Conservation (phyloP, 1,140 invertebrate species). For the Dufourea novaeangliae region DNA sequence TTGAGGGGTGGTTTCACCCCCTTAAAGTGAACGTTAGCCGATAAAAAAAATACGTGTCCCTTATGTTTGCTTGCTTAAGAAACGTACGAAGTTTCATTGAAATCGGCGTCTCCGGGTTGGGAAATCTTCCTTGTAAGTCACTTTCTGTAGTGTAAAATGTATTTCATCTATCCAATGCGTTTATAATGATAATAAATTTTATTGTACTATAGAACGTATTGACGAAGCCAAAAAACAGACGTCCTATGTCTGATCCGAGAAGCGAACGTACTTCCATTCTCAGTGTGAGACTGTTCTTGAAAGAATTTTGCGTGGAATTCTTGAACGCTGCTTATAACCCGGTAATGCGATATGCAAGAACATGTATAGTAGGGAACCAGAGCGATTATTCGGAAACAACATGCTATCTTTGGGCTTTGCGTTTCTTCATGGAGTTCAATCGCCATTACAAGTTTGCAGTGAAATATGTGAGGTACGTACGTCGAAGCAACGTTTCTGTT, state of each 20-base stretch:
- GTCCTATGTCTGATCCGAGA: slow-evolving; percentile 83
- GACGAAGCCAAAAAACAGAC: slow-evolving; percentile 86
- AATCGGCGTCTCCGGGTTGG: no score
- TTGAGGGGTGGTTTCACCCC: no score
- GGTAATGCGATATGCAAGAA: slow-evolving; percentile 91
- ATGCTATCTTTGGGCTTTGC: slow-evolving; percentile 96
- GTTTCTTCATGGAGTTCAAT: slow-evolving; percentile 99
- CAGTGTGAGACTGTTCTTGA: slow-evolving; percentile 91
- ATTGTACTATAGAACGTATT: slow-evolving; percentile 81
- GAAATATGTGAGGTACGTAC: slow-evolving; percentile 94
- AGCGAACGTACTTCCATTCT: slow-evolving; percentile 88
- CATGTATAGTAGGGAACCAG: slow-evolving; percentile 70
- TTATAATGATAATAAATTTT: neutral
- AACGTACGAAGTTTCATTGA: no score
- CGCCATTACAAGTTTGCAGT: slow-evolving; percentile 91
- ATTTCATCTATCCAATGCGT: no score
- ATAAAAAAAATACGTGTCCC: no score
- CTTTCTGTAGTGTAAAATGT: no score
- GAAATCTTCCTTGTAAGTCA: no score
- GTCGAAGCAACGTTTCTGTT: slow-evolving; percentile 52
- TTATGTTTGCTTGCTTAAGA: no score
- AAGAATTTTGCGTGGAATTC: slow-evolving; percentile 97
- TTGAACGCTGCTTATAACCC: slow-evolving; percentile 95
- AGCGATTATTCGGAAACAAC: slow-evolving; percentile 90
- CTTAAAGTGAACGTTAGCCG: no score